Base-by-base conservation (phyloP, 2,888 invertebrate species). In the Byasa hedistus region DNA sequence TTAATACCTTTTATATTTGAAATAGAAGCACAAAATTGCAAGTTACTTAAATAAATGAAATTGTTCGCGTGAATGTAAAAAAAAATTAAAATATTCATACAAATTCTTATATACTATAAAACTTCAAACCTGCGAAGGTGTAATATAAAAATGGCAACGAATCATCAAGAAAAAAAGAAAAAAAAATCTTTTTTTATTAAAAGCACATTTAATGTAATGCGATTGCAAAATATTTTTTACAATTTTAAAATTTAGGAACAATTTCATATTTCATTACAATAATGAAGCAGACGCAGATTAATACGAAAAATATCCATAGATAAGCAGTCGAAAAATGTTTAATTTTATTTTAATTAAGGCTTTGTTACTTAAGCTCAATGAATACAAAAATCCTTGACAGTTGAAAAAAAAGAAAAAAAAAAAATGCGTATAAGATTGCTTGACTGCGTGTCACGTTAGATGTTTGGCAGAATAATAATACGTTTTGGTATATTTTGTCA, bases 371-470 rank as follows among this genome's bases (percentile, higher is more conserved):
- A 60, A 58, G 52, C 69, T 71, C 68, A 69, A 27, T 68, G 66
- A 74, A 73, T 76, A 72, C 72, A 70, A 73, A 75, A 73, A 73
- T 77, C 69, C 69, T 71, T 73, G 76, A 65, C 73, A 74, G 72
- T 69, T 72, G 71, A 71, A 54, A 54, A 54, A 22, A 74, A 76
- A 79, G 78, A 76, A 78, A 75, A 75, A 73, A 77, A 27, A 77
- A 71, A 76, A 78, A 74, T 76, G 72, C 72, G 74, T 81, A 79
- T 81, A 81, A 83, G 86, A 81, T 86, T 86, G 87, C 82, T 84
- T 91, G 92, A 90, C 89, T 92, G 92, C 92, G 92, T 92, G 92
- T 92, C 92, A 92, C 90, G 91, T 91, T 91, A 86, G 82, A 84
- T 84, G 83, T 82, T 82, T 81, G 79, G 83, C 79, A 82, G 80